Base-by-base conservation (phyloP, 64 coral and sea anemone species). In the Montipora foliosa region DNA sequence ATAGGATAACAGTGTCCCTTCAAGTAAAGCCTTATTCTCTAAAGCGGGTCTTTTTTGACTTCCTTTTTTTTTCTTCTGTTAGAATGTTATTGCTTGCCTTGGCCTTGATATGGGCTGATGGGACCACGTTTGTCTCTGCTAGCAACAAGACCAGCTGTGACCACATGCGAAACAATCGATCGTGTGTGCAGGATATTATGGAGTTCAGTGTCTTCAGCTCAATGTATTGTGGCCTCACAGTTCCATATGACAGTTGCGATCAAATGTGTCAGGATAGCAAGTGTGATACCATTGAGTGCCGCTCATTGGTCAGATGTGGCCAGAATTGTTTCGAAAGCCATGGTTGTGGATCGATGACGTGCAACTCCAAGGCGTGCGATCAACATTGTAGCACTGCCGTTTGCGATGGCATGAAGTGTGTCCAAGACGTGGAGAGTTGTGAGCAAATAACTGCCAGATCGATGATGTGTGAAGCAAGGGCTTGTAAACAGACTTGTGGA, bases 81-180 rank as follows among this genome's bases (percentile, higher is more conserved):
- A 25, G 25, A 73, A 73, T 76, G 44, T 14, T 76, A 46, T 6
- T 80, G 50, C 10, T 80, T 19, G 21, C 20, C 2, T 8, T 80
- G 7, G 50, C 49, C 20, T 13, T 80, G n/a, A 9, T 57, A 6
- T 80, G 15, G 6, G 4, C 50, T 11, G 25, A 50, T 6, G 6
- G 57, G 15, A 55, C 9, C 6, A 55, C 52, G 9, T 6, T 55
- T 5, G 9, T 10, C 52, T 80, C 49, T 16, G 78, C 78, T 19
- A 58, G 16, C 17, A 80, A 80, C 78, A 20, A 55, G 48, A 80
- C 78, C 50, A 80, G 46, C 78, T 80, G 78, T 55, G 78, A 80
- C 52, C 9, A 7, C 4, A n/a, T 53, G 50, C 8, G 4, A 57
- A 20, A 20, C 8, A 49, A 49, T 22, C 51, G 19, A 15, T 55